Conservation (phyloP, 1,140 invertebrate genomes). For the Pseudomyrmex concolor region DNA sequence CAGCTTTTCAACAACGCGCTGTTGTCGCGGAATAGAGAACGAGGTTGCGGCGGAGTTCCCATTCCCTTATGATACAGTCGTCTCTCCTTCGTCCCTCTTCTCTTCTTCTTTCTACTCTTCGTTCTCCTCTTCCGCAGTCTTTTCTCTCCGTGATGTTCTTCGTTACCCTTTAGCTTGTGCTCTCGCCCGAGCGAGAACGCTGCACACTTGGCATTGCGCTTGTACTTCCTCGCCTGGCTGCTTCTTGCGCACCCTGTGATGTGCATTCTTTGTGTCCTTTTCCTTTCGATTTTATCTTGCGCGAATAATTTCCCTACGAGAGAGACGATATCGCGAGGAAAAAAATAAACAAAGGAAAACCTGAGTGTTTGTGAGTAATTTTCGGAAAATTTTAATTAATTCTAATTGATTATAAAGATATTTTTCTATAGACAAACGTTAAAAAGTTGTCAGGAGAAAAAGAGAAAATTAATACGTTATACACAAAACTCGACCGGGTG, state of each 20-base stretch:
- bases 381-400: not conserved
- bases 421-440: not conserved
- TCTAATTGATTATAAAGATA: not conserved
- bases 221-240: slow-evolving; percentile 29
- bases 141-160: slow-evolving; percentile 26
- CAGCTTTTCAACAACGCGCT: slow-evolving; percentile 67
- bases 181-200: not conserved
- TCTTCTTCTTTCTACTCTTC: not conserved
- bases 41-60: slow-evolving; percentile 70
- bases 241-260: slow-evolving; percentile 4
- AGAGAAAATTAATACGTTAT: not conserved
- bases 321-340: slow-evolving; percentile 1
- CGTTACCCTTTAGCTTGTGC: slow-evolving; percentile 30
- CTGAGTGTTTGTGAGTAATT: not conserved
- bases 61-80: slow-evolving; percentile 65
- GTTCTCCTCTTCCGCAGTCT: not conserved
- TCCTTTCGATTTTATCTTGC: not conserved
- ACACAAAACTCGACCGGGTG: not conserved
- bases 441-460: not conserved
- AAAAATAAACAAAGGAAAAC: not conserved
- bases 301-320: not conserved
- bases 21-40: slow-evolving; percentile 69
- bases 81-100: not conserved
- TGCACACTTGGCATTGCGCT: slow-evolving; percentile 16
- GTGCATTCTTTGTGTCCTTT: not conserved